Evolutionary conservation across 2,797 vertebrate species (phyloP), one percentile per base, ranked within the genome.

Genomic region (Petrocephalus schoutedeni): DNA sequence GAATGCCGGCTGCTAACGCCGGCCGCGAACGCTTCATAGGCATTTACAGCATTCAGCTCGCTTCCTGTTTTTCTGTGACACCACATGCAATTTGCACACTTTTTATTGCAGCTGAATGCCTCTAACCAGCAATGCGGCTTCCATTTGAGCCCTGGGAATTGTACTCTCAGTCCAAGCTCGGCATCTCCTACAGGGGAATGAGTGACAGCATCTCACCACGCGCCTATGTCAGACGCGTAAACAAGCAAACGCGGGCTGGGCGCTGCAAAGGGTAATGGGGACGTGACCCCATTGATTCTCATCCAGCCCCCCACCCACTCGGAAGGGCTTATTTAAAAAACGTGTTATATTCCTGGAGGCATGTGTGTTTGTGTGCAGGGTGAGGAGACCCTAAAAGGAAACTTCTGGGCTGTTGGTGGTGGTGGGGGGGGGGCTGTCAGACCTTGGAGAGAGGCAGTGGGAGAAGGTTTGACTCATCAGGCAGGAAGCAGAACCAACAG

Each of bases 301-400:
- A 77, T 77, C 6, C 16, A n/a, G 71, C 36, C 71, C 14, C 19
- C 71, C 71, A 41, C 28, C 41, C 74, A 80, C 74, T 80, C 41
- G 19, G 41, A n/a, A 80, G 74, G 74, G 41, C 45, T 49, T 74
- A 74, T 74, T 74, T 74, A 74, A 74, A 74, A 74, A 74, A 74
- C 45, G 6, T 51, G n/a, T 28, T 58, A 16, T 85, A 58, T 85
- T 80, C 19, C 41, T 21, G 41, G 67, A 74, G 67, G 67, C 28
- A 41, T 74, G 67, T 74, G 41, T 49, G 74, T 49, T 49, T 49
- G 16, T 80, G 74, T 80, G 74, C 74, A 49, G 74, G 74, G 74
- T 80, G 41, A 45, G 16, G 41, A 80, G 74, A 49, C 74, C 41
- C 74, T 80, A 80, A 80, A 80, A 80, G 74, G 74, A 80, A 45